Percentiles rank a stretch among this genome's conserved stretches.
Conservation (phyloP, 1,140 invertebrate species). For the Cheumatopsyche charites region DNA sequence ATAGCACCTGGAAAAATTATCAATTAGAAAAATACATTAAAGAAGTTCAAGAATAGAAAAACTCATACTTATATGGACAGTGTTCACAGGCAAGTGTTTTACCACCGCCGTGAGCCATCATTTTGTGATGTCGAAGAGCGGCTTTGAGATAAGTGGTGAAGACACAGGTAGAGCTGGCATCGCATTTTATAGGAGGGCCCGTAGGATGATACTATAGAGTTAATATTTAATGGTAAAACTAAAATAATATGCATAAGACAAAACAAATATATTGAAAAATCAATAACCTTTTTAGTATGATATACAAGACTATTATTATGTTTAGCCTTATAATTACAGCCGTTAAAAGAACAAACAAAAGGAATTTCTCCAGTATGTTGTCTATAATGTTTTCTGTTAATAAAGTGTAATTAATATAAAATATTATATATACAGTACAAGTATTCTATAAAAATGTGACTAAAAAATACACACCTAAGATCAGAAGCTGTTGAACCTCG, state of each 20-base stretch:
- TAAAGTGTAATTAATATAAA: neutral
- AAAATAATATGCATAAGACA: neutral
- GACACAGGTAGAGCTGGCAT: constrained; percentile 37
- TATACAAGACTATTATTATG: constrained; percentile 48
- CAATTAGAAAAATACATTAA: neutral
- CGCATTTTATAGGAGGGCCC: constrained; percentile 47
- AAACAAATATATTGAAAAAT: neutral
- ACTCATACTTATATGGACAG: constrained; percentile 46
- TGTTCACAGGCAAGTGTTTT: constrained; percentile 47
- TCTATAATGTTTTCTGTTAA: constrained; percentile 45
- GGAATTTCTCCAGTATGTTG: constrained; percentile 47
- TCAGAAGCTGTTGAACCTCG: constrained; percentile 44
- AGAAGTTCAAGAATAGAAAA: constrained; percentile 47
- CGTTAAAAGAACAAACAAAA: constrained; percentile 42
- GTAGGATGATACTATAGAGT: constrained; percentile 47
- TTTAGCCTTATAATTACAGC: constrained; percentile 44
- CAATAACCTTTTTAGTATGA: constrained; percentile 46
- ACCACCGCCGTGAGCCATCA: constrained; percentile 46
- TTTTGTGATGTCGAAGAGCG: constrained; percentile 47
- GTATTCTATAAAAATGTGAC: no score
- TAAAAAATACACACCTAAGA: constrained; percentile 45
- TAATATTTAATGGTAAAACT: constrained; percentile 1
- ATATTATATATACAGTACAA: neutral
- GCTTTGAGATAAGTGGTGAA: constrained; percentile 46
- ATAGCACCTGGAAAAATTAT: constrained; percentile 43